A percentile compares a stretch with the other conserved stretches of the same genome.
phyloP scores from a whole-genome alignment of 1,140 invertebrate genomes.

The Onthophagus taurus region DNA sequence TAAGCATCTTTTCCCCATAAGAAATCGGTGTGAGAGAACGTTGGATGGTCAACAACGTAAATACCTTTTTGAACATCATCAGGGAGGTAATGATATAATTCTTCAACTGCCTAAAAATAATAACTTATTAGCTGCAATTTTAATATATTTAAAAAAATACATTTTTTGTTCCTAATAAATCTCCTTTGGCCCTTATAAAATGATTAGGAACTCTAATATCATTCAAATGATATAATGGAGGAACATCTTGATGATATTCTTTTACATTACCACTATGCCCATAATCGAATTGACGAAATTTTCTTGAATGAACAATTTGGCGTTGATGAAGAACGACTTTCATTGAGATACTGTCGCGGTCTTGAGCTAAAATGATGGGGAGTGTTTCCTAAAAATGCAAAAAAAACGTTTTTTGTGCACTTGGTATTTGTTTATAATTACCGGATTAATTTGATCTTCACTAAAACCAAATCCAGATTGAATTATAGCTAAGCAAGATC shows the following conservation, averaged over 20 bases:
- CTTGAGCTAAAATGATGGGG: conserved; percentile 54
- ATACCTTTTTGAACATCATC: conserved; percentile 20
- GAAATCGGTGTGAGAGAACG: conserved; percentile 66
- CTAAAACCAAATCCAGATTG: conserved; percentile 6
- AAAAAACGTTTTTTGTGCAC: too few species aligned
- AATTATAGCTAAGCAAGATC: conserved; percentile 4
- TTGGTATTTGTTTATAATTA: not conserved
- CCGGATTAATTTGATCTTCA: conserved; percentile 28
- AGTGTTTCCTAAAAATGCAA: conserved; percentile 35
- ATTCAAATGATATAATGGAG: conserved; percentile 43
- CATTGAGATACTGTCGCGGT: conserved; percentile 62
- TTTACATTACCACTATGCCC: conserved; percentile 40
- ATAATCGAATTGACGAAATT: conserved; percentile 45
- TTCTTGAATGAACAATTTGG: conserved; percentile 38
- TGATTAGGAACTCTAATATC: conserved; percentile 39
- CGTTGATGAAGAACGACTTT: conserved; percentile 55
- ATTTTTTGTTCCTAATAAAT: conserved; percentile 2
- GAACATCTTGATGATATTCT: conserved; percentile 39
- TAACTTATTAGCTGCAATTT: not conserved
- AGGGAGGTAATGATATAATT: conserved; percentile 26
- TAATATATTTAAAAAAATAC: not conserved
- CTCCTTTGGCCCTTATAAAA: conserved; percentile 9
- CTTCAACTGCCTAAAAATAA: conserved; percentile 27
- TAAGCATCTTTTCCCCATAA: conserved; percentile 52
- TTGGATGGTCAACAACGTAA: conserved; percentile 41